Evolutionary conservation across 2,113 vertebrate species (phyloP), one percentile per base, ranked within the genome.

Genomic region (Phycodurus eques): DNA sequence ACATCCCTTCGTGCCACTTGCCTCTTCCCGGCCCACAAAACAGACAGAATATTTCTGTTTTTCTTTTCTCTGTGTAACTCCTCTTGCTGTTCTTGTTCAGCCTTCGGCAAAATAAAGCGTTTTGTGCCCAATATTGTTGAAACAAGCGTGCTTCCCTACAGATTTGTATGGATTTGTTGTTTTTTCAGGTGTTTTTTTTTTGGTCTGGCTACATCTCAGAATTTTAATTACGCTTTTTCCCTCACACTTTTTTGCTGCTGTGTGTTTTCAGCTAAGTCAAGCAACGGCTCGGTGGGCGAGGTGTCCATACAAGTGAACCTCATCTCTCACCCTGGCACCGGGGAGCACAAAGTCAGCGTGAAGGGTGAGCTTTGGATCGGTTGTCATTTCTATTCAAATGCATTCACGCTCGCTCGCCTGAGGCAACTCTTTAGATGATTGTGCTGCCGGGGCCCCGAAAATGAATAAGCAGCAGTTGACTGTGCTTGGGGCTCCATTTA

Each of bases 321-420:
- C 76, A 90, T 95, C 63, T 92, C 95, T 76, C 94, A 95, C 78
- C 96, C 96, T 65, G 96, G 96, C 80, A 97, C 95, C 0, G 96
- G 96, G 53, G 97, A 99, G 75, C 96, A 99, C 85, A 99, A 96
- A 94, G 94, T 99, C 91, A 96, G 92, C 74, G 96, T 96, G 47
- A 98, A 96, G 95, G 95, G 97, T 99, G 93, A 84, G 89, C 44
- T 73, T 74, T 71, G 64, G 64, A 60, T 57, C 72, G 42, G 73
- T 67, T 15, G 20, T 67, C 66, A 68, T 70, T 74, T 33, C 39
- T 47, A 64, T 59, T 80, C 62, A 77, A 72, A 78, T 74, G 12
- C 64, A 5, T 72, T 77, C 57, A 73, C 47, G 59, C 67, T 64
- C 74, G 31, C 20, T 43, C 19, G 43, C 70, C 67, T 56, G 13